Conservation (phyloP, 2,113 vertebrate species). For the Albula glossodonta region DNA sequence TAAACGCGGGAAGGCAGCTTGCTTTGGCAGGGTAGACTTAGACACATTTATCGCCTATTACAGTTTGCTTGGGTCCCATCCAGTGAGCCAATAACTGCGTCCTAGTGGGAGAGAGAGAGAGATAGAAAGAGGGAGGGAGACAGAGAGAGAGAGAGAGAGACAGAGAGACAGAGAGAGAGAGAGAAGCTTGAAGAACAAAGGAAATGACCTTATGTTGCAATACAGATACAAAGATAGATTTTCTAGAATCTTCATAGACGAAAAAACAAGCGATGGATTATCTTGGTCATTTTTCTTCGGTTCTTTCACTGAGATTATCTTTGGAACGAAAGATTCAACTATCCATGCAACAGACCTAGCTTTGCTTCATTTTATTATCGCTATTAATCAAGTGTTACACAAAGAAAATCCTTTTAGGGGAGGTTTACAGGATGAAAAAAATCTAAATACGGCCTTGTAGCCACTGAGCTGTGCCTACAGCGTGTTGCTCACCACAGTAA, state of each 20-base stretch:
- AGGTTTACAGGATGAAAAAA: not conserved
- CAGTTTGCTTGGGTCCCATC: not conserved
- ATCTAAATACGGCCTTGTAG: not conserved
- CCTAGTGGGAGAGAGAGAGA: not conserved
- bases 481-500: too few relatives aligned
- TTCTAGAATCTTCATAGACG: not conserved
- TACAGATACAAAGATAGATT: constrained; percentile 4
- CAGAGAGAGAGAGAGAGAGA: too few relatives aligned
- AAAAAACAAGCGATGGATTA: not conserved
- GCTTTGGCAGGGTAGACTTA: not conserved
- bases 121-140: too few relatives aligned
- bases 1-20: not conserved
- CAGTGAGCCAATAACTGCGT: not conserved
- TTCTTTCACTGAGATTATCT: not conserved
- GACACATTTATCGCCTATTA: not conserved
- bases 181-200: not conserved
- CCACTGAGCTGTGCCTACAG: too few relatives aligned
- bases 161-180: too few relatives aligned
- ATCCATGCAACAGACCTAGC: not conserved
- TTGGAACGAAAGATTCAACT: not conserved
- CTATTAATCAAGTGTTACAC: not conserved
- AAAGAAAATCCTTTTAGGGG: not conserved
- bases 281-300: not conserved
- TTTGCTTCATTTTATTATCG: not conserved
- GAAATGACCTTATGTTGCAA: not conserved